Percentiles rank a stretch among this genome's conserved stretches.
Evolutionary conservation across 2,888 invertebrate species (phyloP).

Genomic region (Polyommatus iphigenia): DNA sequence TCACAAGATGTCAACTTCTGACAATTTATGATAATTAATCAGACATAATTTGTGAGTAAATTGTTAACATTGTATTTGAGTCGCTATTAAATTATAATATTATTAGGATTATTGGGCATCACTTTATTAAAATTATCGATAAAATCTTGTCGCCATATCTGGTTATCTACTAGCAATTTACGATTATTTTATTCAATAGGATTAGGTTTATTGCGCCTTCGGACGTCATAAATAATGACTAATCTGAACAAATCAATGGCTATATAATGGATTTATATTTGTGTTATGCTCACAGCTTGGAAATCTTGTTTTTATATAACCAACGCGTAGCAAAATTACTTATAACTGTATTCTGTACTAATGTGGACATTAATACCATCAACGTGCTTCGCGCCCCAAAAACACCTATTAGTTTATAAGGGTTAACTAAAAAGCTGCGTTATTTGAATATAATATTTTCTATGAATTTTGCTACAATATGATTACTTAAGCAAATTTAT

Average conservation of each 20-base stretch:
- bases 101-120: neutral
- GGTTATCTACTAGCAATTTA: constrained; percentile 26
- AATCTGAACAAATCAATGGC: constrained; percentile 30
- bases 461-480: neutral
- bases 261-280: constrained; percentile 25
- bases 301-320: neutral
- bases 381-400: neutral
- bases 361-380: neutral
- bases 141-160: constrained; percentile 27
- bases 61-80: neutral
- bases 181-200: constrained; percentile 31
- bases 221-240: constrained; percentile 32
- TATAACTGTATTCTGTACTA: neutral
- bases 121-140: constrained; percentile 1
- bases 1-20: neutral
- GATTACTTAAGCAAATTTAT: neutral
- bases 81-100: neutral
- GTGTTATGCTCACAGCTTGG: neutral
- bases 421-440: neutral
- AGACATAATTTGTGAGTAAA: neutral
- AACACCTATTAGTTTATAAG: neutral
- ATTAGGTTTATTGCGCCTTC: constrained; percentile 31
- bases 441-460: neutral
- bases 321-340: neutral
- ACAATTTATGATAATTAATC: constrained; percentile 1